Percentiles rank a stretch among this genome's conserved stretches.
phyloP scores from a whole-genome alignment of 2,888 invertebrate species.

The Epinotia bilunana region DNA sequence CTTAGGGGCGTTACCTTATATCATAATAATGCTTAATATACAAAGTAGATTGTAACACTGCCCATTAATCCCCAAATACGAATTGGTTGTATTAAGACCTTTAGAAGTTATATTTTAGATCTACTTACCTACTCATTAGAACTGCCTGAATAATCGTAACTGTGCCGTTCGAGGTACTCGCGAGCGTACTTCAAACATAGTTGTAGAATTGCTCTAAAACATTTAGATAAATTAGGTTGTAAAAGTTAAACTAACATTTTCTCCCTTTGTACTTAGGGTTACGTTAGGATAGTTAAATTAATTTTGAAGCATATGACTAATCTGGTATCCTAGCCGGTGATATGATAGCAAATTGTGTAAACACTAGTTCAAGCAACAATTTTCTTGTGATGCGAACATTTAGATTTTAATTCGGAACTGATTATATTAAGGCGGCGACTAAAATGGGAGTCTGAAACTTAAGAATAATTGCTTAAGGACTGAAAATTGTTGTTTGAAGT shows the following conservation, averaged over 20 bases:
- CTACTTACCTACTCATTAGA: conserved; percentile 43
- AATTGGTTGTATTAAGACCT: conserved; percentile 39
- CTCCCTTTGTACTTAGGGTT: conserved; percentile 73
- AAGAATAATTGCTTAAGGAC: conserved; percentile 56
- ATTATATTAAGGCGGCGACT: conserved; percentile 66
- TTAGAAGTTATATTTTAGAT: conserved; percentile 41
- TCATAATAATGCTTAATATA: conserved; percentile 41
- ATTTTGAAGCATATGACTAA: conserved; percentile 47
- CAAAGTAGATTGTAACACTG: conserved; percentile 36
- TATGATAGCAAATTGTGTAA: conserved; percentile 51
- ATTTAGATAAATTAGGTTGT: conserved; percentile 36
- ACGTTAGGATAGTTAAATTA: conserved; percentile 62
- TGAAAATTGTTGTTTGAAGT: conserved; percentile 76
- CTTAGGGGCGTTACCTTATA: conserved; percentile 37
- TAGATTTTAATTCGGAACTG: conserved; percentile 66
- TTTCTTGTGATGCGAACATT: conserved; percentile 57
- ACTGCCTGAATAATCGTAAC: conserved; percentile 32
- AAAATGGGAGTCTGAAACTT: conserved; percentile 73
- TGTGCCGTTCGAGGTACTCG: conserved; percentile 25
- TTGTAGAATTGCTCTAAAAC: conserved; percentile 39
- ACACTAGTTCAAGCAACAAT: conserved; percentile 72
- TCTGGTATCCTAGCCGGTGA: conserved; percentile 49
- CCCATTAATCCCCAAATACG: conserved; percentile 38
- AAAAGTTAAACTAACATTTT: conserved; percentile 63
- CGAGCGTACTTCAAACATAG: conserved; percentile 35